Conservation (phyloP, 2,888 invertebrate genomes). For the Drosophila pseudotalamancana region DNA sequence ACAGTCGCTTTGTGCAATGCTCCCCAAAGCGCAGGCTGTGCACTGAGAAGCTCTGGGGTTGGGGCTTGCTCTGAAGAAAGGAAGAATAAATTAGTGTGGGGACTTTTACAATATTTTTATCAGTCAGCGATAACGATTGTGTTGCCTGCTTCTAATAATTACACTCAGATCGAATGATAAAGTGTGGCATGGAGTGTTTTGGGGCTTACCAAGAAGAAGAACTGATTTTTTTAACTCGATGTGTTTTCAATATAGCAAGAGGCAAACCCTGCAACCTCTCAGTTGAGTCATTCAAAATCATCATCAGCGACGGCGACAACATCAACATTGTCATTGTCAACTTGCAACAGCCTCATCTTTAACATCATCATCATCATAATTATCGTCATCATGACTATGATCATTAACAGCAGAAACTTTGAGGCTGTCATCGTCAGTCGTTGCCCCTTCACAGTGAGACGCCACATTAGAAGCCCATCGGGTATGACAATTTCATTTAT, state of each 20-base stretch:
- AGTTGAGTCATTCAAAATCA: constrained; percentile 70
- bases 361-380: neutral
- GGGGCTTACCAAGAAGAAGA: neutral
- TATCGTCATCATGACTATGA: constrained; percentile 1
- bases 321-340: constrained; percentile 64
- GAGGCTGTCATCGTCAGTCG: constrained; percentile 39
- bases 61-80: neutral
- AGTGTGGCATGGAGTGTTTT: constrained; percentile 16
- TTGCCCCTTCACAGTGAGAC: constrained; percentile 3
- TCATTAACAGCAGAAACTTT: constrained; percentile 13
- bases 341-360: constrained; percentile 13
- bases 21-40: constrained; percentile 43
- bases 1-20: constrained; percentile 35
- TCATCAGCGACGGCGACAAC: constrained; percentile 53
- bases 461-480: constrained; percentile 47
- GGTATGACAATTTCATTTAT: constrained; percentile 76
- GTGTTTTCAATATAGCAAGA: constrained; percentile 35
- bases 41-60: neutral
- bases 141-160: constrained; percentile 56
- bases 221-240: constrained; percentile 41
- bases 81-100: neutral
- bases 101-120: constrained; percentile 68
- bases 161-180: constrained; percentile 47
- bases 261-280: constrained; percentile 4
- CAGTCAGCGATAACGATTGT: constrained; percentile 61